Conservation (phyloP, 2,888 invertebrate genomes). For the Troides helena region DNA sequence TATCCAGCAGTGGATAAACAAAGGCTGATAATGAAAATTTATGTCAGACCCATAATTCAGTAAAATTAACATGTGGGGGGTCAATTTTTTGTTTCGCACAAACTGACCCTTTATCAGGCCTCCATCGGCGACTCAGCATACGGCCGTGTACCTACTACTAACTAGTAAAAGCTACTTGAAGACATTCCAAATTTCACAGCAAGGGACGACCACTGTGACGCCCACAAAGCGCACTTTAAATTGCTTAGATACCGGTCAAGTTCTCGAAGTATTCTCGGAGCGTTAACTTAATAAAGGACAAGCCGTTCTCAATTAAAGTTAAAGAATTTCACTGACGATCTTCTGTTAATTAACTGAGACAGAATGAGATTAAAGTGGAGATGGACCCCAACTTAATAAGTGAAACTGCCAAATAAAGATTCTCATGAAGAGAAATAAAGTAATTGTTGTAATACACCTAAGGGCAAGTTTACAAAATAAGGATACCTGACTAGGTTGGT, state of each 20-base stretch:
- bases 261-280: background rate
- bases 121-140: background rate
- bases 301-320: background rate
- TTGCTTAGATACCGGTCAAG: background rate
- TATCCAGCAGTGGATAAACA: no score
- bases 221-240: slow-evolving; percentile 1
- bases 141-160: background rate
- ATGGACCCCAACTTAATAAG: background rate
- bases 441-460: no score
- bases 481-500: no score
- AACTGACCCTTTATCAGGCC: background rate
- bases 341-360: background rate
- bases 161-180: background rate
- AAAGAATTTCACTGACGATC: background rate
- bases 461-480: no score
- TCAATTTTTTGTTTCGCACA: background rate
- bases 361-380: background rate
- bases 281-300: slow-evolving; percentile 1
- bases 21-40: no score
- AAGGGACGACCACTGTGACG: background rate
- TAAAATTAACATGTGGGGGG: no score
- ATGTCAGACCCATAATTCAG: no score
- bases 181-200: background rate
- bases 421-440: background rate
- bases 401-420: background rate